Base-by-base conservation (phyloP, 2,888 invertebrate species). In the Tetragonisca angustula region DNA sequence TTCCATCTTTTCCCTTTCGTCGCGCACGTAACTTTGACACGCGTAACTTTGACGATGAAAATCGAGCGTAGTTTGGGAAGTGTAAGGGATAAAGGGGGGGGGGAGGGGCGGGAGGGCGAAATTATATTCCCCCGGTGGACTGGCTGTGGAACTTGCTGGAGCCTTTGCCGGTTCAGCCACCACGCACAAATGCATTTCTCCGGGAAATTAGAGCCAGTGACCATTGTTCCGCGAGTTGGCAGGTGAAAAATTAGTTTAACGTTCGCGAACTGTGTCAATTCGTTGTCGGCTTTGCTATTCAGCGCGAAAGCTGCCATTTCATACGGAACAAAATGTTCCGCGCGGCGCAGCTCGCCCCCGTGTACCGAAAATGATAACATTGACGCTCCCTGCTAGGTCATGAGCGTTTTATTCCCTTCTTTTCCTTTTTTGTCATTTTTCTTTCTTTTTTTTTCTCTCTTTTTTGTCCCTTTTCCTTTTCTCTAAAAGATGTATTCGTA, bases 281-380 rank as follows among this genome's bases (percentile, higher is more conserved):
- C 52, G 70, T 43, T 36, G 65, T 49, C 72, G 62, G 67, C 32
- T 61, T 24, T 62, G 36, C 50, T 52, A 50, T 81, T 74, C 70
- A 56, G 1, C 50, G 56, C n/a, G 21, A 17, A 49, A 11, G 74
- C 65, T 56, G 74, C 24, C 65, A 43, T 75, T 82, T 79, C 69
- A 19, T 65, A 52, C 52, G 49, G 65, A 62, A 50, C 67, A 70
- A 54, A 72, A 69, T 73, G 83, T 61, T 76, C 43, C 43, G 59
- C 76, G 64, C 68, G 76, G 64, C 32, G 72, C 50, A 21, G 19
- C 24, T 2, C 24, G 43, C 5, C 11, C 54, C 68, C 32, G 19
- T 27, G 19, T 27, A 69, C 21, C 59, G 70, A 76, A 59, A 64
- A 76, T 50, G 84, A 82, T 84, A 84, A 84, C 79, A 75, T 62